These are phyloP conservation scores for Poicephalus meyeri DNA, from an alignment of 2,113 vertebrate genomes.

Conservation along the genomic window DNA sequence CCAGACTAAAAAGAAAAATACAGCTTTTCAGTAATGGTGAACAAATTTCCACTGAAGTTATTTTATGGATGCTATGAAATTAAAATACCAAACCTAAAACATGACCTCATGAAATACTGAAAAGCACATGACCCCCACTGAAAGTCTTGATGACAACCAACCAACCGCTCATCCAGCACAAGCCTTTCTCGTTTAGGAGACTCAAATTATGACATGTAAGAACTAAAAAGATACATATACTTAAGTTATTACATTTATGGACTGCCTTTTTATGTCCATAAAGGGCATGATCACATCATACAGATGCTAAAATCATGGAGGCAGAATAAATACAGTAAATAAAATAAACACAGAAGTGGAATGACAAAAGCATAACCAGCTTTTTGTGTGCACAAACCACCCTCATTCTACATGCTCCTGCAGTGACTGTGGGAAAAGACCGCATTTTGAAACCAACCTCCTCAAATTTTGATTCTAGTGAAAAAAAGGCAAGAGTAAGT, in stretches of 20 bases:
- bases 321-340: not conserved
- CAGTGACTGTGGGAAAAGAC: not conserved
- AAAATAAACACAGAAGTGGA: not conserved
- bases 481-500: not conserved
- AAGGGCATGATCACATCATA: not conserved
- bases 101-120: not conserved
- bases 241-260: not conserved
- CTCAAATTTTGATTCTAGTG: not conserved
- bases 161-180: not conserved
- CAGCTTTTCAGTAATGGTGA: not conserved
- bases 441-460: not conserved
- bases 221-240: not conserved
- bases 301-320: not conserved
- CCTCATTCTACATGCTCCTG: not conserved
- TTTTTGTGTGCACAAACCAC: not conserved
- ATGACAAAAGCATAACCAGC: not conserved
- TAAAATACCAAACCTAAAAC: not conserved
- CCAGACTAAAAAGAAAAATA: not conserved
- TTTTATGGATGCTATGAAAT: not conserved
- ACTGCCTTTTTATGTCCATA: not conserved
- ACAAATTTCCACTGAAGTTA: not conserved
- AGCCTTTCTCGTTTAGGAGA: not conserved
- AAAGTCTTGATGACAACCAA: not conserved
- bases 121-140: not conserved
- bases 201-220: not conserved